phyloP scores from a whole-genome alignment of 2,888 invertebrate species.

The Tachina lurida region DNA sequence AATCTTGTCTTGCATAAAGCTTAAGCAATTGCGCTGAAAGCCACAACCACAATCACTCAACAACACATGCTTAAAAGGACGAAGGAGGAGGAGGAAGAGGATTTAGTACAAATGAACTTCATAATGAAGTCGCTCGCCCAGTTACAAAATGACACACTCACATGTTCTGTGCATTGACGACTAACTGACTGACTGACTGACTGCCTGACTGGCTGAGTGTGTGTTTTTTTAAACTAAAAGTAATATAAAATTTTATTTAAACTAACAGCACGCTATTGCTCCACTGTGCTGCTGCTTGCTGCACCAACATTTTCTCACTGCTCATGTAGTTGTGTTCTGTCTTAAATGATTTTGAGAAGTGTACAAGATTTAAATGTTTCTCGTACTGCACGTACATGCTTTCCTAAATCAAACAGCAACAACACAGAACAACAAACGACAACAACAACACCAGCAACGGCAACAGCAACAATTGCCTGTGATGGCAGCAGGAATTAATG shows the following conservation, averaged over 20 bases:
- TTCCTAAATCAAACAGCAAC: constrained; percentile 33
- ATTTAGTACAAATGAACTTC: constrained; percentile 47
- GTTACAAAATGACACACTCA: constrained; percentile 4
- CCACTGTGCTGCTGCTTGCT: constrained; percentile 29
- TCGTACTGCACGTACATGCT: constrained; percentile 51
- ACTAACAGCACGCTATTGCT: background rate
- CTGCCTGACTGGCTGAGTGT: constrained; percentile 4
- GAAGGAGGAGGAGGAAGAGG: background rate
- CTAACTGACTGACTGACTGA: constrained; percentile 11
- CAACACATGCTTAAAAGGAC: constrained; percentile 19
- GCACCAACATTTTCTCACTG: constrained; percentile 18
- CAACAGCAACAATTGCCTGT: constrained; percentile 27
- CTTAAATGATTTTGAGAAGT: constrained; percentile 58
- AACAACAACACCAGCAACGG: background rate
- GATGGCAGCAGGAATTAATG: constrained; percentile 51
- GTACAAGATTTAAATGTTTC: constrained; percentile 60
- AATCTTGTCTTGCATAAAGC: constrained; percentile 75
- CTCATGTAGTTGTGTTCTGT: constrained; percentile 46
- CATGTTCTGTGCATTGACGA: background rate
- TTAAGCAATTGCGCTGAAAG: constrained; percentile 73
- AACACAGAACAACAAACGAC: background rate
- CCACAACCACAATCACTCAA: constrained; percentile 52
- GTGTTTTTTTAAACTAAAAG: constrained; percentile 33
- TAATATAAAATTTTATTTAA: constrained; percentile 49
- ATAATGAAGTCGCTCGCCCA: constrained; percentile 19